phyloP scores from a whole-genome alignment of 2,113 vertebrate genomes.

The Silurus glanis region DNA sequence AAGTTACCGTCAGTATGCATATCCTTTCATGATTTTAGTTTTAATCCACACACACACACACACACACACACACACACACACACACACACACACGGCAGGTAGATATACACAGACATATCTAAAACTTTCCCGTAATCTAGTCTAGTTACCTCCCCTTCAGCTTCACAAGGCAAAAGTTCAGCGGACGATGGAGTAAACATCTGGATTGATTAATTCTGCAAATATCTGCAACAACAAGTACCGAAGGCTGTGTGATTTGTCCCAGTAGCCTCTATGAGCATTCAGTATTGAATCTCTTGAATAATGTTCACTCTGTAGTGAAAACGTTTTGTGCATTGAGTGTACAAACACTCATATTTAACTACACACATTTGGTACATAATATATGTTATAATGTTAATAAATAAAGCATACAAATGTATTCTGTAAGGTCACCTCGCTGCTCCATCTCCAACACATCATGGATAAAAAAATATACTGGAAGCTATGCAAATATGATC shows the following conservation, averaged over 20 bases:
- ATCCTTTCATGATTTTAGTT: not conserved
- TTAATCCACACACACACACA: not conserved
- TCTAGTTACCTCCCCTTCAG: not conserved
- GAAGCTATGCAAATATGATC: not conserved
- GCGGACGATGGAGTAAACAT: constrained; percentile 23
- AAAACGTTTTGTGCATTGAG: too few relatives aligned
- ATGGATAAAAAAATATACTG: not conserved
- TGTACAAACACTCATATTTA: not conserved
- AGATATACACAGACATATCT: not conserved
- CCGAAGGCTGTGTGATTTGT: not conserved
- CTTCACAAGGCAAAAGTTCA: constrained; percentile 6
- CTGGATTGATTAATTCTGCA: constrained; percentile 7
- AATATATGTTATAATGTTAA: not conserved
- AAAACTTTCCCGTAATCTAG: not conserved
- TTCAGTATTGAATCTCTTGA: not conserved
- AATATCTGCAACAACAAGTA: not conserved
- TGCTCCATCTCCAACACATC: not conserved
- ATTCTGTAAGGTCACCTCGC: not conserved
- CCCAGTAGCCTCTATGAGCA: not conserved
- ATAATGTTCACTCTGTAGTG: not conserved
- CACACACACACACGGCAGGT: not conserved
- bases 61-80: not conserved
- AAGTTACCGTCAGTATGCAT: not conserved
- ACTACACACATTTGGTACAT: not conserved
- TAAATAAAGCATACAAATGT: not conserved